These are phyloP conservation scores for Smittia sp. DNA, from an alignment of 2,888 invertebrate species.

Conservation along the genomic window DNA sequence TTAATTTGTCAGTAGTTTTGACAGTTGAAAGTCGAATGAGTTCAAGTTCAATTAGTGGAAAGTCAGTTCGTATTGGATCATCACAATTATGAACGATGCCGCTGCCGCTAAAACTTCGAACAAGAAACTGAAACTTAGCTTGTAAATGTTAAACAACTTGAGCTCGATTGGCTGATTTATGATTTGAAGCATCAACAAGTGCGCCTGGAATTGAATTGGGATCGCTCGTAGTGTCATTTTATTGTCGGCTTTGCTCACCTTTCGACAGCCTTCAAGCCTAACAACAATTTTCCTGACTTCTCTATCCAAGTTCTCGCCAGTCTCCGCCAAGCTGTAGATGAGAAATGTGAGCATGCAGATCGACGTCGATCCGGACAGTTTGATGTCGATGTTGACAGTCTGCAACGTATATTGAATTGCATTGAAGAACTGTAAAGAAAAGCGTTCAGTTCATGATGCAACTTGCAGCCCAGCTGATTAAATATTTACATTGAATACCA, in stretches of 20 bases:
- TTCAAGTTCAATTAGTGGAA: too few species aligned
- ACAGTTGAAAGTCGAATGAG: too few species aligned
- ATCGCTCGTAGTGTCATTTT: not conserved
- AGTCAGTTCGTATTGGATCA: conserved; percentile 4
- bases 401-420: not conserved
- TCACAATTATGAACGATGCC: not conserved
- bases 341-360: not conserved
- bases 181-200: not conserved
- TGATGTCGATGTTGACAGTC: not conserved
- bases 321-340: not conserved
- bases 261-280: not conserved
- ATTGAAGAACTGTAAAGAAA: not conserved
- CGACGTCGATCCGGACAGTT: not conserved
- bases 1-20: too few species aligned
- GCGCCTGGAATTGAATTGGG: not conserved
- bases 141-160: not conserved
- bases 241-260: not conserved
- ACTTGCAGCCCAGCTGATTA: not conserved
- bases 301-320: not conserved
- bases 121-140: not conserved
- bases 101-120: not conserved
- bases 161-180: not conserved
- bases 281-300: not conserved
- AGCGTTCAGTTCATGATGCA: not conserved
- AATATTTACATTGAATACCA: not conserved